Evolutionary conservation across 2,888 invertebrate genomes (phyloP).

Genomic region (Toxonevra muliebris): DNA sequence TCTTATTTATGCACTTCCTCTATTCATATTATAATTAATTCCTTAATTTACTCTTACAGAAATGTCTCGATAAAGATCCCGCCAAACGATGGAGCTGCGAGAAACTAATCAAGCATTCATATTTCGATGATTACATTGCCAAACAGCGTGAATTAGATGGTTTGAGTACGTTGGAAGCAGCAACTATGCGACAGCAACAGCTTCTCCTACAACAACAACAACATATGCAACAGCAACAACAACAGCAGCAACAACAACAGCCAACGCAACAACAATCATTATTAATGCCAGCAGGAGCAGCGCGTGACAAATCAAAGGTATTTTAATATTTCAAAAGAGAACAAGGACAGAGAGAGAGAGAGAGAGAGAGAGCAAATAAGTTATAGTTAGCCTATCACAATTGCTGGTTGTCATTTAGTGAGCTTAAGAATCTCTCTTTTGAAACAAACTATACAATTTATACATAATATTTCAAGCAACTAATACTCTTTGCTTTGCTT

Average conservation of each 20-base stretch:
- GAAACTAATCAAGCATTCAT: slow-evolving; percentile 86
- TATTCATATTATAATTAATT: neutral
- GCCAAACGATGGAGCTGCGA: slow-evolving; percentile 90
- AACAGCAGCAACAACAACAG: slow-evolving; percentile 25
- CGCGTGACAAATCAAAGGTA: slow-evolving; percentile 73
- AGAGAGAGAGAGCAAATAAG: no score
- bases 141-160: slow-evolving; percentile 74
- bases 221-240: slow-evolving; percentile 43
- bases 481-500: neutral
- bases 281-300: slow-evolving; percentile 38
- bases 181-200: slow-evolving; percentile 55
- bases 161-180: slow-evolving; percentile 60
- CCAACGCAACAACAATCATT: slow-evolving; percentile 25
- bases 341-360: no score
- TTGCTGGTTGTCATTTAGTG: no score
- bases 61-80: slow-evolving; percentile 96
- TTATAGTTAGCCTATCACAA: no score
- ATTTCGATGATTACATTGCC: slow-evolving; percentile 89
- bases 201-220: slow-evolving; percentile 55
- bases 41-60: slow-evolving; percentile 68
- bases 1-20: no score
- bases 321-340: no score
- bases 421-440: no score
- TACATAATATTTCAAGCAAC: no score
- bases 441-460: no score